These are phyloP conservation scores for Noctua fimbriata DNA, from an alignment of 2,888 invertebrate species.

Conservation along the genomic window DNA sequence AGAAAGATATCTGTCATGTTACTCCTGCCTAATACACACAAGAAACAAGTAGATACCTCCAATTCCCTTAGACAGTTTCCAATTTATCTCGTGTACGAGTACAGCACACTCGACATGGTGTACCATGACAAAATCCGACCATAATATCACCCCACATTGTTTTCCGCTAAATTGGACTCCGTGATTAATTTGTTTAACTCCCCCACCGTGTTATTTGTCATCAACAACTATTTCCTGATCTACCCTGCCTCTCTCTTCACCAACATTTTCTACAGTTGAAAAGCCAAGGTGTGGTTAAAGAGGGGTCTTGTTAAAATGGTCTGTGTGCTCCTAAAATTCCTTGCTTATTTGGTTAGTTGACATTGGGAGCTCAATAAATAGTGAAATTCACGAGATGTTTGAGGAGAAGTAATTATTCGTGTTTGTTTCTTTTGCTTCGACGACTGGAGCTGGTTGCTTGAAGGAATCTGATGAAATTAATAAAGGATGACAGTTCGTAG, in stretches of 20 bases:
- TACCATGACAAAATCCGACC: slow-evolving; percentile 79
- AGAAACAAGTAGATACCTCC: slow-evolving; percentile 2
- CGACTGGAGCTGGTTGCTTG: slow-evolving; percentile 43
- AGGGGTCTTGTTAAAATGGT: slow-evolving; percentile 70
- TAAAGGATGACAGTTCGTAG: slow-evolving; percentile 1
- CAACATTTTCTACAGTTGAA: slow-evolving; percentile 24
- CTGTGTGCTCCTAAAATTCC: slow-evolving; percentile 74
- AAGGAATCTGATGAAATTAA: slow-evolving; percentile 25
- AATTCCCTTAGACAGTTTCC: slow-evolving; percentile 41
- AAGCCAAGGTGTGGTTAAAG: slow-evolving; percentile 34
- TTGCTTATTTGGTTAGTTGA: slow-evolving; percentile 85
- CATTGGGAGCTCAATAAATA: slow-evolving; percentile 84
- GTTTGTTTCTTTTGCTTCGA: slow-evolving; percentile 70
- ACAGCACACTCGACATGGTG: slow-evolving; percentile 61
- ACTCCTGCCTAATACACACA: not conserved
- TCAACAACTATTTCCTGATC: slow-evolving; percentile 75
- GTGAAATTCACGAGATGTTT: slow-evolving; percentile 79
- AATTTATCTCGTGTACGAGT: slow-evolving; percentile 57
- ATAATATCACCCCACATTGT: slow-evolving; percentile 84
- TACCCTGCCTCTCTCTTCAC: slow-evolving; percentile 55
- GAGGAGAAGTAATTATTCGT: slow-evolving; percentile 75
- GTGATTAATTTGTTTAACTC: slow-evolving; percentile 89
- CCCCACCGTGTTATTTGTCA: slow-evolving; percentile 85
- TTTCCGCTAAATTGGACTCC: slow-evolving; percentile 87
- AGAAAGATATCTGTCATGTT: not conserved